Conservation (phyloP, 2,113 vertebrate genomes). For the Sebastes schlegelii region DNA sequence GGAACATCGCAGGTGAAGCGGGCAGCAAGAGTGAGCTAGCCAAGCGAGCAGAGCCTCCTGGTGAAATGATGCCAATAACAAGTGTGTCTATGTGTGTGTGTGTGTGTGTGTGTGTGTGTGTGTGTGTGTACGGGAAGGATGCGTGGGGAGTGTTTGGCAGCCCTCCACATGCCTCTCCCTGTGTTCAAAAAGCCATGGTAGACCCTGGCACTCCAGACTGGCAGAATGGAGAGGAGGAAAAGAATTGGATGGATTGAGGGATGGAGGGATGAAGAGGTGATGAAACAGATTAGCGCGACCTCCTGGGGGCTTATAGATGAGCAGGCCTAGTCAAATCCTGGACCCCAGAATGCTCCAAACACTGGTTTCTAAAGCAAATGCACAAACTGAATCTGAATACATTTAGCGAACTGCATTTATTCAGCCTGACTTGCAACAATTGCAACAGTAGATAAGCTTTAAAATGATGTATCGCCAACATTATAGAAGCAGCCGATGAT, state of each 20-base stretch:
- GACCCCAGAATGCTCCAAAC: constrained; percentile 6
- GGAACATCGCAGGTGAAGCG: constrained; percentile 49
- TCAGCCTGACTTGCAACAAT: constrained; percentile 21
- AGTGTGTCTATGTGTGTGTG: neutral
- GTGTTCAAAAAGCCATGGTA: constrained; percentile 33
- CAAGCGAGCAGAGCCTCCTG: constrained; percentile 14
- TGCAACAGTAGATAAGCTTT: constrained; percentile 9
- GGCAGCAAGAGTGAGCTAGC: constrained; percentile 11
- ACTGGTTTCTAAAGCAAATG: neutral
- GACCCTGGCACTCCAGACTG: constrained; percentile 47
- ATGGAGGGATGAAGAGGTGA: constrained; percentile 41
- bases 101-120: neutral
- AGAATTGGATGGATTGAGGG: constrained; percentile 10
- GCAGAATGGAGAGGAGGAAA: constrained; percentile 11
- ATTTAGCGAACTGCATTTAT: constrained; percentile 29
- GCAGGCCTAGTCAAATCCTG: neutral
- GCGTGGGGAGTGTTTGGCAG: constrained; percentile 43
- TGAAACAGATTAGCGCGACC: constrained; percentile 49
- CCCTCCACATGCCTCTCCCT: constrained; percentile 20
- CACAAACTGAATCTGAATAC: neutral
- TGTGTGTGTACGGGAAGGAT: neutral
- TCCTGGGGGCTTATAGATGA: constrained; percentile 37
- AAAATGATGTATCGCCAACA: constrained; percentile 43
- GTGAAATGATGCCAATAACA: constrained; percentile 29
- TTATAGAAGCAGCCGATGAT: constrained; percentile 23